Evolutionary conservation across 2,888 invertebrate genomes (phyloP).

Genomic region (Polyploca ridens): DNA sequence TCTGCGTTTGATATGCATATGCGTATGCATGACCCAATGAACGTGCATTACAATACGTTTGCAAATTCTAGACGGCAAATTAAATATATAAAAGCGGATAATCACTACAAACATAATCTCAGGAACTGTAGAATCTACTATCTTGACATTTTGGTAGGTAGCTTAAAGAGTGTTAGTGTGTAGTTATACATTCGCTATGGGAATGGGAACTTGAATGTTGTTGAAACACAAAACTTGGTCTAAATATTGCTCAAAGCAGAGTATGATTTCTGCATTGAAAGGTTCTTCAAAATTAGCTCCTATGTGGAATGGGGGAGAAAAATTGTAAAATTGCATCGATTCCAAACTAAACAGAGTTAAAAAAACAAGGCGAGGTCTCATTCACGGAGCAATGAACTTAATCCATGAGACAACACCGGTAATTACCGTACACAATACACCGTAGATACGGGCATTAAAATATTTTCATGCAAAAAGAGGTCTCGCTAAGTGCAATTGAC

Average conservation of each 20-base stretch:
- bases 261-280: too few relatives aligned
- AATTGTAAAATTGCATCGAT: background rate
- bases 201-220: too few relatives aligned
- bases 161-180: too few relatives aligned
- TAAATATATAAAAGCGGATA: too few relatives aligned
- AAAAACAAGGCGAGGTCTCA: conserved; percentile 36
- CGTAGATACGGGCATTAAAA: conserved; percentile 57
- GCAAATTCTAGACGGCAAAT: background rate
- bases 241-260: too few relatives aligned
- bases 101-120: too few relatives aligned
- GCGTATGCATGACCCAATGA: conserved; percentile 7
- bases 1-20: conserved; percentile 3
- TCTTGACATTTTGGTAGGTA: too few relatives aligned
- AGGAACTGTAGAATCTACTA: too few relatives aligned
- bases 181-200: too few relatives aligned
- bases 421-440: conserved; percentile 57
- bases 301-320: background rate
- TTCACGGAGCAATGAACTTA: conserved; percentile 45
- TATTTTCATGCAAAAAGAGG: conserved; percentile 65
- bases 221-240: too few relatives aligned
- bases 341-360: conserved; percentile 14
- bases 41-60: background rate
- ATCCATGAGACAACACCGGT: conserved; percentile 42
- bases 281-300: background rate
- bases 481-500: conserved; percentile 48